Conservation (phyloP, 2,797 vertebrate species). For the Stomatorhinus walkeri region DNA sequence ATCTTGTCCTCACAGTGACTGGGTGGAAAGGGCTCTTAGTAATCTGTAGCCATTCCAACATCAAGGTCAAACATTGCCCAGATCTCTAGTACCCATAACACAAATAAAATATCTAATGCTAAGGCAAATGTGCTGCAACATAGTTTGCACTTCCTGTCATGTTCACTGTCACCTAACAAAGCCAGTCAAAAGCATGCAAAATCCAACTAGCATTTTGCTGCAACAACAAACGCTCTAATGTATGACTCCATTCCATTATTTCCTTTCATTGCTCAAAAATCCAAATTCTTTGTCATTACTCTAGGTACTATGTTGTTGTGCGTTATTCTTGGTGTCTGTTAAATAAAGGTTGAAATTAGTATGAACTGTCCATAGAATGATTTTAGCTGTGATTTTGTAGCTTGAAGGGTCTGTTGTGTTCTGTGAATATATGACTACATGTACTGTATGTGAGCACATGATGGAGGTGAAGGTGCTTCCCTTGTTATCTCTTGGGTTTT, state of each 20-base stretch:
- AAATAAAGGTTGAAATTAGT: not conserved
- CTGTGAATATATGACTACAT: not conserved
- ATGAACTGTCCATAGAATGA: not conserved
- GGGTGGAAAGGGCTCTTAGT: conserved; percentile 7
- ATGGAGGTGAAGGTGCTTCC: not conserved
- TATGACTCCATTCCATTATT: not conserved
- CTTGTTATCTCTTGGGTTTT: not conserved
- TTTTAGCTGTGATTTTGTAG: not conserved
- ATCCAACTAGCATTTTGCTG: not conserved
- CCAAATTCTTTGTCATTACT: not conserved
- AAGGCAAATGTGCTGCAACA: not conserved
- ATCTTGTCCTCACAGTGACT: conserved; percentile 24
- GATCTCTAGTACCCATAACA: conserved; percentile 21
- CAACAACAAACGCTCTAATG: not conserved
- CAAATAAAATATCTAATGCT: not conserved
- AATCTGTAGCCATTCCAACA: conserved; percentile 24
- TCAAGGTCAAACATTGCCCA: conserved; percentile 44
- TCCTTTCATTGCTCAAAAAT: not conserved
- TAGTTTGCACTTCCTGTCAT: not conserved
- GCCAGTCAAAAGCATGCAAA: not conserved
- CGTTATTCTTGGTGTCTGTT: not conserved
- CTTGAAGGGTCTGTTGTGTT: not conserved
- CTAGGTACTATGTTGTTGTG: not conserved
- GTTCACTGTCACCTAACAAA: not conserved
- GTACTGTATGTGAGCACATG: not conserved